A percentile compares a stretch with the other conserved stretches of the same genome.
phyloP scores from a whole-genome alignment of 2,797 vertebrate genomes.

The Enteromius trimaculatus region DNA sequence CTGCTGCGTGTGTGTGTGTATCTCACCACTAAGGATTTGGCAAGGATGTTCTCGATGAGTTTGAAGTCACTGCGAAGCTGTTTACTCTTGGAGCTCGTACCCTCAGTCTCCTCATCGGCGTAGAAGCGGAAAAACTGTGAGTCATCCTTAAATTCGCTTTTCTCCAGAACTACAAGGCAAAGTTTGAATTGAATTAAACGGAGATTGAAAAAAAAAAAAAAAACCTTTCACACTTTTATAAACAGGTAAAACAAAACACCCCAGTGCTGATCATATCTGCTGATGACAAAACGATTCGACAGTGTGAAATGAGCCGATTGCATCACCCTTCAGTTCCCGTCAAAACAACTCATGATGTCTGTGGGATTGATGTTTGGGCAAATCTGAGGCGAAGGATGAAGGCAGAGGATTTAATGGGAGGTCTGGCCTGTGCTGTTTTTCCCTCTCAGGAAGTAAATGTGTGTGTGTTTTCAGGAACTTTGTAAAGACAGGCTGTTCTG shows the following conservation, averaged over 20 bases:
- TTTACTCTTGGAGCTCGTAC: constrained; percentile 91
- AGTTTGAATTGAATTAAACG: background rate
- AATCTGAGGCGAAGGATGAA: constrained; percentile 29
- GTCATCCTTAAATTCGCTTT: constrained; percentile 98
- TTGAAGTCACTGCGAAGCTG: constrained; percentile 96
- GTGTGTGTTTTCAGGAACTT: constrained; percentile 17
- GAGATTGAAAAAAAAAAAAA: background rate
- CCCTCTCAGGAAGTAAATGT: constrained; percentile 12
- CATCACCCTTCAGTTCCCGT: constrained; percentile 22
- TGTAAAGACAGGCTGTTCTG: constrained; percentile 57
- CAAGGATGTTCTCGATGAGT: constrained; percentile 95
- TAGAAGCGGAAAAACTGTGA: constrained; percentile 98
- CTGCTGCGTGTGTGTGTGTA: constrained; percentile 2
- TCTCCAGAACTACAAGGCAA: constrained; percentile 87
- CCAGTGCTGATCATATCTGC: constrained; percentile 4
- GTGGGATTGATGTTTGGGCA: constrained; percentile 13
- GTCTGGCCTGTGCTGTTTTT: background rate
- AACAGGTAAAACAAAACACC: constrained; percentile 2
- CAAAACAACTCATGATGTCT: constrained; percentile 32
- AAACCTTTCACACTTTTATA: background rate
- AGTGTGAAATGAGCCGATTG: constrained; percentile 21
- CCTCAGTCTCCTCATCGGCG: constrained; percentile 96
- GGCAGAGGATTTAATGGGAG: constrained; percentile 13
- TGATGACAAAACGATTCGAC: constrained; percentile 26
- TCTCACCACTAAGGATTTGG: constrained; percentile 92